Evolutionary conservation across 2,797 vertebrate genomes (phyloP).

Genomic region (Sebastes minor): DNA sequence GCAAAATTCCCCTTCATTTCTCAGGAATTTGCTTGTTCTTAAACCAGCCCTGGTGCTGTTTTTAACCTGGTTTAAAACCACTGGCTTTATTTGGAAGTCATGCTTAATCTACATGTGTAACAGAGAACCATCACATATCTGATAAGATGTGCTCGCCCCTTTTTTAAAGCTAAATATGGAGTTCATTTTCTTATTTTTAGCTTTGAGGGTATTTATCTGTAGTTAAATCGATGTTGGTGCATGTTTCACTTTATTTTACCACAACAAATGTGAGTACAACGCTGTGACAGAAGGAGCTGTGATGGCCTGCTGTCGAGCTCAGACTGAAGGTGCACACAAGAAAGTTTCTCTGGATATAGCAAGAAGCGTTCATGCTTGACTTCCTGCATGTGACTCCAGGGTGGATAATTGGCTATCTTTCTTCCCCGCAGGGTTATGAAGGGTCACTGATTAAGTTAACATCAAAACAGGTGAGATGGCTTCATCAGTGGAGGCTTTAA

Average conservation of each 20-base stretch:
- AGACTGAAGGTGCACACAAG: slow-evolving; percentile 22
- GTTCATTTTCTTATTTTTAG: not conserved
- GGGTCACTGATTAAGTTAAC: slow-evolving; percentile 99
- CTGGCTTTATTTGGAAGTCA: slow-evolving; percentile 27
- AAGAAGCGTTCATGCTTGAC: slow-evolving; percentile 63
- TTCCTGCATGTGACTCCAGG: slow-evolving; percentile 76
- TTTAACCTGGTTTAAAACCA: slow-evolving; percentile 5
- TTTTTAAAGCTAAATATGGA: not conserved
- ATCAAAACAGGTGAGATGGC: slow-evolving; percentile 94
- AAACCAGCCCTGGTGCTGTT: not conserved
- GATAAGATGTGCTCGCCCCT: not conserved
- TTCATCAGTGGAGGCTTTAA: slow-evolving; percentile 35
- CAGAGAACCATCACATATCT: not conserved
- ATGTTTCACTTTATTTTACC: not conserved
- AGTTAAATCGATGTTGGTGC: not conserved
- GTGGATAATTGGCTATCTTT: slow-evolving; percentile 82
- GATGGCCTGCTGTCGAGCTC: slow-evolving; percentile 9
- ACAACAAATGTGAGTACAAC: not conserved
- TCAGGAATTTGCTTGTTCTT: slow-evolving; percentile 42
- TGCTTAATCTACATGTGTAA: slow-evolving; percentile 13
- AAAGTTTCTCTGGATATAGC: slow-evolving; percentile 43
- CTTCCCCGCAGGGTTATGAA: slow-evolving; percentile 94
- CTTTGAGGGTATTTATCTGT: not conserved
- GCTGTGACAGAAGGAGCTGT: not conserved
- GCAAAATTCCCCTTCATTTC: slow-evolving; percentile 34